Base-by-base conservation (phyloP, 2,888 invertebrate species). In the Creontiades dilutus region DNA sequence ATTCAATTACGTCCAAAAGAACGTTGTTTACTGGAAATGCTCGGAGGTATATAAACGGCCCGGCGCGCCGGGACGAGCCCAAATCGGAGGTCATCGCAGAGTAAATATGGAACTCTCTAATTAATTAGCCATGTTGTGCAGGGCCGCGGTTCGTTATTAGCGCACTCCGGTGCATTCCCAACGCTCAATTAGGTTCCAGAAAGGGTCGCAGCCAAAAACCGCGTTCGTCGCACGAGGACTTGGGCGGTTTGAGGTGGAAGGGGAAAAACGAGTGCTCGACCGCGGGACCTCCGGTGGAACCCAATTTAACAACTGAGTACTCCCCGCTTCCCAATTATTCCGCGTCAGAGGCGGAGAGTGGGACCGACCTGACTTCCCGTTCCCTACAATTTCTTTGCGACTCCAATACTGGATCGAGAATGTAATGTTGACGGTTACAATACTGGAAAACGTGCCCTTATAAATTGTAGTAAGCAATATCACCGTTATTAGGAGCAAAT, bases 241-340 rank as follows among this genome's bases (percentile, higher is more conserved):
- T 19, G n/a, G 2, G n/a, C 19, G 61, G 27, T 68, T 2, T 19
- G 5, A 12, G 4, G 23, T 9, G 7, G n/a, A 11, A 19, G 23
- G 68, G 19, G 27, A 27, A 68, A 27, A 68, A 68, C 68, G 68
- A 68, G 68, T 68, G 68, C 9, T 2, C 57, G 37, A 37, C 37
- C 37, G 52, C 52, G 19, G 23, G 68, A 68, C 68, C 68, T 19
- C 68, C 4, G 23, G 19, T 68, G 68, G 68, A 68, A 68, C 68
- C 68, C 68, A 68, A 68, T 68, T 68, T 68, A 68, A 68, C 68
- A 68, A 68, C 68, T 68, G 68, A 68, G 5, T 68, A 23, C 68
- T 68, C 68, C 68, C 23, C 68, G 5, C 13, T 68, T 27, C 68
- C 68, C 68, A 68, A 68, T 68, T 68, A 68, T 68, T 68, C 68